A percentile compares a stretch with the other conserved stretches of the same genome.
Evolutionary conservation across 2,797 vertebrate species (phyloP).

Genomic region (Agapornis canus): DNA sequence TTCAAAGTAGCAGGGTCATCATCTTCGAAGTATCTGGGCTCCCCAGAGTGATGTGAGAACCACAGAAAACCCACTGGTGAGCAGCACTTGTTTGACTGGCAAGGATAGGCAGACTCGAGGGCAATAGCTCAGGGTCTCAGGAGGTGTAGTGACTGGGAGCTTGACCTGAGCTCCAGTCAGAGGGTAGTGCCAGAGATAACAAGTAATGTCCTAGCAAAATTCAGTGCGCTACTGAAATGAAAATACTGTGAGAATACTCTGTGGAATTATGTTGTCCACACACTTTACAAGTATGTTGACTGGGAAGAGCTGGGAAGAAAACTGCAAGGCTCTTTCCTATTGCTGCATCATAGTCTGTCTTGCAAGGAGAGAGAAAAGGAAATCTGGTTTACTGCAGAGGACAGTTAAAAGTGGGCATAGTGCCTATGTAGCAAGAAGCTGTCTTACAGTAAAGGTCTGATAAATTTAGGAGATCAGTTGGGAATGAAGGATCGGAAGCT

Average conservation of each 20-base stretch:
- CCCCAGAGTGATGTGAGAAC: accelerated
- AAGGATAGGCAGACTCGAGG: accelerated
- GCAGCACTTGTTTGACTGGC: not conserved
- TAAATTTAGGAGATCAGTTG: not conserved
- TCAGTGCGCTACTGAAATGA: not conserved
- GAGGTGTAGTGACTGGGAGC: not conserved
- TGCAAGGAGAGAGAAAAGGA: not conserved
- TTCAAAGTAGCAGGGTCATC: not conserved
- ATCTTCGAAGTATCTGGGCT: not conserved
- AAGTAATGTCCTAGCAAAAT: not conserved
- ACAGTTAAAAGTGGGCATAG: not conserved
- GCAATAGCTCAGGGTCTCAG: accelerated
- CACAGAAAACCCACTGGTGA: not conserved
- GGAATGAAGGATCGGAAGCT: not conserved
- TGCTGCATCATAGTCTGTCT: not conserved
- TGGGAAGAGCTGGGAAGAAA: not conserved
- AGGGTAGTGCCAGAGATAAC: not conserved
- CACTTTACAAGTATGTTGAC: not conserved
- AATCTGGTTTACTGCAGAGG: not conserved
- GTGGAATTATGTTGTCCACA: accelerated
- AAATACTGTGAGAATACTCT: not conserved
- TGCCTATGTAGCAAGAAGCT: not conserved
- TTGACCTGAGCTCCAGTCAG: accelerated
- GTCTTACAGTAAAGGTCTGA: not conserved
- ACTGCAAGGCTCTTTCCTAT: not conserved